A percentile compares a stretch with the other conserved stretches of the same genome.
Conservation (phyloP, 2,888 invertebrate species). For the Corbicula japonica region DNA sequence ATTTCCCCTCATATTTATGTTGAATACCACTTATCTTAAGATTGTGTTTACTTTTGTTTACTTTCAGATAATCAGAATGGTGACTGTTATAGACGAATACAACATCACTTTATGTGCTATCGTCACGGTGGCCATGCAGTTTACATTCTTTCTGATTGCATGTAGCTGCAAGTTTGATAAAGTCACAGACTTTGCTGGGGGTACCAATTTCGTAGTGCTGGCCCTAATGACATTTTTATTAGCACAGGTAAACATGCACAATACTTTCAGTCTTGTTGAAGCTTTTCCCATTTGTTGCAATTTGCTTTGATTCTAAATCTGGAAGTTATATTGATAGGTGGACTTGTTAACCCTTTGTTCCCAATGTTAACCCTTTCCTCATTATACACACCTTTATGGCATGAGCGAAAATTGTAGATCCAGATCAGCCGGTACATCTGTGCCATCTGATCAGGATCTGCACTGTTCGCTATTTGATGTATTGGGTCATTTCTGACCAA, state of each 20-base stretch:
- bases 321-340: background rate
- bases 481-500: too few species aligned
- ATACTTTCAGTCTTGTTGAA: too few species aligned
- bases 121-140: constrained; percentile 88
- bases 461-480: too few species aligned
- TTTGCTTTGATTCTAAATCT: background rate
- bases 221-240: constrained; percentile 95
- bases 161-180: constrained; percentile 93
- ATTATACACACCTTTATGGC: too few species aligned
- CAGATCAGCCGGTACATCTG: too few species aligned
- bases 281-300: background rate
- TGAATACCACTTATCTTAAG: too few species aligned
- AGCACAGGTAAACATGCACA: constrained; percentile 90
- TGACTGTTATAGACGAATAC: constrained; percentile 68
- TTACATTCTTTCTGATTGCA: constrained; percentile 95
- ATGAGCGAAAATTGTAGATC: too few species aligned
- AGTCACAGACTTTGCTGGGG: constrained; percentile 97
- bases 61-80: constrained; percentile 45
- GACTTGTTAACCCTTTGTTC: background rate
- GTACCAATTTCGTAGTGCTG: constrained; percentile 96
- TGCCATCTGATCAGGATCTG: too few species aligned
- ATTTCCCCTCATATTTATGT: too few species aligned
- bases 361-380: too few species aligned
- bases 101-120: constrained; percentile 82
- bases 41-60: constrained; percentile 7